Conservation (phyloP, 2,888 invertebrate species). For the Lacanobia oleracea region DNA sequence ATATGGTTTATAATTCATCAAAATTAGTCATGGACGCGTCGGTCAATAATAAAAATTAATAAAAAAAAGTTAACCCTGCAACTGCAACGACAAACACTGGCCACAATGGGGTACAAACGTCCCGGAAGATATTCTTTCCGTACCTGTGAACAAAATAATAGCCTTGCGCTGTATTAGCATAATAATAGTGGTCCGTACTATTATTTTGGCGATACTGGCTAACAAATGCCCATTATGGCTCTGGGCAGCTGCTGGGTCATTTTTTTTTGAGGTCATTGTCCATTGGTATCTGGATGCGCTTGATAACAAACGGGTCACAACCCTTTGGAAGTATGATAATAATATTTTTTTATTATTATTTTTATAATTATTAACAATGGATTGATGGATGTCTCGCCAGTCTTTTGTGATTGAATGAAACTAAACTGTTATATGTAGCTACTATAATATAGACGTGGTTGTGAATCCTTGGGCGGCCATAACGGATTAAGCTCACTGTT, state of each 20-base stretch:
- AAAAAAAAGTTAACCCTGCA: conserved; percentile 79
- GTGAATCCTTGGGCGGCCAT: conserved; percentile 31
- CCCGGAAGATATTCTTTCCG: conserved; percentile 79
- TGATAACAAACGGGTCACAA: conserved; percentile 77
- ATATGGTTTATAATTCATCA: conserved; percentile 84
- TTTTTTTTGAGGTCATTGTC: conserved; percentile 83
- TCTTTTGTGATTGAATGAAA: conserved; percentile 34
- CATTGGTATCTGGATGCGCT: conserved; percentile 82
- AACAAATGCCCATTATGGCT: conserved; percentile 81
- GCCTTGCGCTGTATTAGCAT: conserved; percentile 86
- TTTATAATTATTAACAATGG: conserved; percentile 42
- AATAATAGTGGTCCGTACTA: conserved; percentile 85
- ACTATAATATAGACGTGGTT: conserved; percentile 11
- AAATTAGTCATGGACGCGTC: conserved; percentile 82
- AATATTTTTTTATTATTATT: conserved; percentile 56
- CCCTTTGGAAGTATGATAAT: conserved; percentile 68
- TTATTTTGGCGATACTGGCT: conserved; percentile 86
- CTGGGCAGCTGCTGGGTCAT: conserved; percentile 83
- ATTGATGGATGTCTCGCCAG: conserved; percentile 24
- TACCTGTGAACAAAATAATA: conserved; percentile 88
- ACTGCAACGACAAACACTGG: conserved; percentile 76
- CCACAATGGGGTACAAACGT: conserved; percentile 75
- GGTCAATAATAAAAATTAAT: conserved; percentile 75
- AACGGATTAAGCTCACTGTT: conserved; percentile 23
- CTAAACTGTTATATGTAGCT: not conserved